phyloP scores from a whole-genome alignment of 2,113 vertebrate genomes.

The Oryzias curvinotus region DNA sequence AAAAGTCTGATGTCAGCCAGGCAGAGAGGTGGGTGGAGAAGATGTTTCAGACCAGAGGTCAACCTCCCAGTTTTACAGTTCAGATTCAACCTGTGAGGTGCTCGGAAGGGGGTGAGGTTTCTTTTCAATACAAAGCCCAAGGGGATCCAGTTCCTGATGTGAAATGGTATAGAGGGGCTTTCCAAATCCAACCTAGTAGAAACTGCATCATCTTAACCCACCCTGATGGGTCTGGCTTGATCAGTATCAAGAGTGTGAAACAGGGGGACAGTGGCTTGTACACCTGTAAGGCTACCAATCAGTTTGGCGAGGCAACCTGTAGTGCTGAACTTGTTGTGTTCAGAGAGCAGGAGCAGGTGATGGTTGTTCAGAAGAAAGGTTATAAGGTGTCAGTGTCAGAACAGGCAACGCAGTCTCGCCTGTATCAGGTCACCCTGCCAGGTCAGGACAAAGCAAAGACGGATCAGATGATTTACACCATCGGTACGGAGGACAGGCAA shows the following conservation, averaged over 20 bases:
- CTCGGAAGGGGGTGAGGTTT: constrained; percentile 74
- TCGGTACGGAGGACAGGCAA: constrained; percentile 78
- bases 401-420: constrained; percentile 77
- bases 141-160: constrained; percentile 80
- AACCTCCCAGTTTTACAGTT: constrained; percentile 78
- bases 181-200: constrained; percentile 72
- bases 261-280: constrained; percentile 83
- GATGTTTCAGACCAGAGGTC: constrained; percentile 75
- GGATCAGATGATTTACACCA: constrained; percentile 80
- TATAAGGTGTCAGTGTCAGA: constrained; percentile 76
- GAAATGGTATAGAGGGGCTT: constrained; percentile 82
- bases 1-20: constrained; percentile 60
- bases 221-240: constrained; percentile 82
- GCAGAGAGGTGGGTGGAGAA: constrained; percentile 77
- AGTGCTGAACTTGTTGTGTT: constrained; percentile 83
- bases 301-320: constrained; percentile 78
- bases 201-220: constrained; percentile 71
- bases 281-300: constrained; percentile 79
- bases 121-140: constrained; percentile 77
- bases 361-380: constrained; percentile 65
- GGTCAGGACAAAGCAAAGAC: constrained; percentile 66
- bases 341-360: constrained; percentile 63
- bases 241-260: constrained; percentile 74
- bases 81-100: constrained; percentile 77
- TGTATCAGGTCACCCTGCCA: constrained; percentile 79